Evolutionary conservation across 1,140 invertebrate genomes (phyloP), one percentile per base, ranked within the genome.

Genomic region (Papilio helenus): DNA sequence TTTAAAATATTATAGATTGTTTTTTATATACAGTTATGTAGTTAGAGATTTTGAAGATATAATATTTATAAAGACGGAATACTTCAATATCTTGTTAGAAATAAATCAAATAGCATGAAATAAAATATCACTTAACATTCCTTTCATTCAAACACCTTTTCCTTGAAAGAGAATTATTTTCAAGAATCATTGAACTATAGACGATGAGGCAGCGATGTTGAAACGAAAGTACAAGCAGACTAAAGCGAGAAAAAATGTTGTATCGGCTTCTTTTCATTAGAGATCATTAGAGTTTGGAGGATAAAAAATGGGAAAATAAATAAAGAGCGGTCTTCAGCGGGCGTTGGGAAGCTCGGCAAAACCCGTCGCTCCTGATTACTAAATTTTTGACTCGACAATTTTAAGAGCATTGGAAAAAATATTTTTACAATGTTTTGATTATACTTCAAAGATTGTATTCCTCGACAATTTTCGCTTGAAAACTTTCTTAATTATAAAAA

Each of bases 271-370:
- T 86, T 90, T 93, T 92, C 90, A 92, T 93, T 91, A 90, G 88
- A 87, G 86, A 89, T 92, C 92, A 91, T 93, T 92, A 93, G 90
- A 92, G 88, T 90, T 87, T 49, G 72, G 79, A 82, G 86, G 88
- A 89, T 89, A 88, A 92, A 90, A 91, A 91, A 91, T 90, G 89
- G 76, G 87, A 90, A 89, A 85, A 91, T 91, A 90, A 92, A 93
- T 90, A 90, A 86, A 88, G 26, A 81, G 77, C 84, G 78, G 81
- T 82, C 80, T 83, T 85, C 82, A 85, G 85, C 87, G 82, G 78
- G 81, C 84, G 82, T 85, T 81, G 81, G 72, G 68, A 78, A 83
- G 86, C 79, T 83, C 76, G 77, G 79, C 79, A 77, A 78, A 76
- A 79, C 77, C 23, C 44, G 14, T 79, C 85, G 9, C 10, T 14